These are phyloP conservation scores for Leiothrix lutea DNA, from an alignment of 2,113 vertebrate species.

Conservation along the genomic window DNA sequence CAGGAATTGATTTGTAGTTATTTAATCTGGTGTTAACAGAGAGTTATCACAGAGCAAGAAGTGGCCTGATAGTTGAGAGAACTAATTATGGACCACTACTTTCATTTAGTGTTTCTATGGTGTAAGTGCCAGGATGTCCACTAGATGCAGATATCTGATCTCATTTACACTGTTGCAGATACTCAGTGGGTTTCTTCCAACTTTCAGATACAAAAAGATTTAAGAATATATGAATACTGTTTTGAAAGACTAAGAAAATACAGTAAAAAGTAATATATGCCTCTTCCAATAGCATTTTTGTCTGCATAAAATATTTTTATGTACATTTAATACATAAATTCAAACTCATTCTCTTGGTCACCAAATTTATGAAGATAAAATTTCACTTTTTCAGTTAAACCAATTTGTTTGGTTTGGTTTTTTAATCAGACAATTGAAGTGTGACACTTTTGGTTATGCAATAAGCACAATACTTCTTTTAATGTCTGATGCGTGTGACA, in stretches of 20 bases:
- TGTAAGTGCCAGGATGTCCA: background rate
- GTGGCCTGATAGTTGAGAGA: background rate
- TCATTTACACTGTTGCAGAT: background rate
- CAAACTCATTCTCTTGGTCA: background rate
- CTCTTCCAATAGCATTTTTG: background rate
- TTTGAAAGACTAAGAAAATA: background rate
- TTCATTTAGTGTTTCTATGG: background rate
- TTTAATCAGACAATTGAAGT: background rate
- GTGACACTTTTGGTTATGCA: background rate
- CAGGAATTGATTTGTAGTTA: background rate
- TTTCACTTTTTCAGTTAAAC: background rate
- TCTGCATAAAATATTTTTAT: background rate
- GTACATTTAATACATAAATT: background rate
- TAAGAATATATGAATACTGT: background rate
- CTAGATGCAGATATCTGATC: background rate
- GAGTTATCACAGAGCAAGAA: background rate
- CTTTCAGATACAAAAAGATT: background rate
- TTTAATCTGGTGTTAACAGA: slow-evolving; percentile 24
- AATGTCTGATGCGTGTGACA: background rate
- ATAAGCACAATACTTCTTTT: background rate
- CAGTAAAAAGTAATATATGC: background rate
- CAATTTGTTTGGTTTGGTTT: background rate
- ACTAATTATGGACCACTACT: slow-evolving; percentile 4
- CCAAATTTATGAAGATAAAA: background rate
- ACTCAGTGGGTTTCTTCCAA: background rate